Percentiles rank a stretch among this genome's conserved stretches.
Evolutionary conservation across 1,140 invertebrate species (phyloP).

Genomic region (Mercenaria mercenaria): DNA sequence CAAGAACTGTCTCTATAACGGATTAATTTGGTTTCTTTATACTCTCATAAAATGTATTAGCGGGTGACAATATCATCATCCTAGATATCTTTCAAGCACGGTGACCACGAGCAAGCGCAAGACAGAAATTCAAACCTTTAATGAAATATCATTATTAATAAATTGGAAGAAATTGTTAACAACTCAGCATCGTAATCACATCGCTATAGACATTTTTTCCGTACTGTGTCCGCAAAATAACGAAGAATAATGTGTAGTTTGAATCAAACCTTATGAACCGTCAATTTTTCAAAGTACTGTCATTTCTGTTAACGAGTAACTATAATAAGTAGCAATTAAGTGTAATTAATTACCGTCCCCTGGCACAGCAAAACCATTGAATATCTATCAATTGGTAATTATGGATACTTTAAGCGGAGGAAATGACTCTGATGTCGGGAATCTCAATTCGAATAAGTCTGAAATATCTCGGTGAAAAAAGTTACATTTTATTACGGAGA

Average conservation of each 20-base stretch:
- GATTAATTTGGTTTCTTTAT: slow-evolving; percentile 50
- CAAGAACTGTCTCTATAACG: slow-evolving; percentile 18
- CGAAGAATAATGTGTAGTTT: slow-evolving; percentile 29
- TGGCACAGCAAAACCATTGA: neutral
- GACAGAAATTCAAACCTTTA: slow-evolving; percentile 4
- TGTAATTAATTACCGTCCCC: slow-evolving; percentile 23
- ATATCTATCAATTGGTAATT: slow-evolving; percentile 37
- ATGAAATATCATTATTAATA: slow-evolving; percentile 38
- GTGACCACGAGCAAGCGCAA: neutral
- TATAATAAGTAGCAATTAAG: slow-evolving; percentile 39
- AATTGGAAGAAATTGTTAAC: slow-evolving; percentile 49
- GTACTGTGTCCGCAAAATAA: neutral
- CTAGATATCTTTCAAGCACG: neutral
- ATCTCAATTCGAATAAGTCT: neutral
- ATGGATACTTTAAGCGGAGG: neutral
- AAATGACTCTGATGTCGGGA: neutral
- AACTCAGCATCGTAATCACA: slow-evolving; percentile 1
- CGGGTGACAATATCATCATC: slow-evolving; percentile 23
- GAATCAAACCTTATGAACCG: slow-evolving; percentile 11
- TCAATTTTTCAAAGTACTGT: slow-evolving; percentile 26
- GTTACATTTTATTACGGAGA: neutral
- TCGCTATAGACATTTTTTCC: slow-evolving; percentile 7
- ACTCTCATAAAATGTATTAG: slow-evolving; percentile 36
- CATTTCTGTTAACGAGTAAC: neutral
- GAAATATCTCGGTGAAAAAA: neutral